Evolutionary conservation across 2,113 vertebrate species (phyloP), one percentile per base, ranked within the genome.

Genomic region (Silurus meridionalis): DNA sequence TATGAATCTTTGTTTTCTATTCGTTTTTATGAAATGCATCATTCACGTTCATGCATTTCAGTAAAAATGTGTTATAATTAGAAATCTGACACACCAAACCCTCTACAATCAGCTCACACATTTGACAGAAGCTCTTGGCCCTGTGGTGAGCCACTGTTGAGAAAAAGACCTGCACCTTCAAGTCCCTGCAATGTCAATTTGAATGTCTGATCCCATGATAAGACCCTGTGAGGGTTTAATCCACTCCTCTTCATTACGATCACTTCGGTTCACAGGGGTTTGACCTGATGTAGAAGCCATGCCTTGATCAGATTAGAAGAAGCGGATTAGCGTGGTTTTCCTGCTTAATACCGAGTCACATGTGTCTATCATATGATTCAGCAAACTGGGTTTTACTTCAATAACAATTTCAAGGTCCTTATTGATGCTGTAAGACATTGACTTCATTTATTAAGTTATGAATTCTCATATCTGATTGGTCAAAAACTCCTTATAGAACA

Each of bases 191-290:
- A 64, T 25, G 21, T 82, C 80, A 66, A 66, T 82, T 52, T 82
- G 15, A 67, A 82, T 28, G 63, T 67, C 63, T 82, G 61, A 82
- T 82, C 23, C 81, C 17, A 19, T 53, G 81, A 67, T 82, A 55
- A 67, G 23, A 53, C n/a, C 63, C 53, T n/a, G 23, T 28, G 13
- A 13, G 71, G 10, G 14, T 21, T 23, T 74, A 48, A 74, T 48
- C 50, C 3, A 10, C 74, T 77, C 23, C 19, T n/a, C 50, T 25
- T 25, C 50, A 13, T 55, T 50, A 7, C 74, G 14, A 21, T 14
- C 0, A 25, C 52, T 79, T 69, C 55, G 78, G 61, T 61, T 78
- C 77, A 8, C 61, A 61, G 52, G 11, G 55, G 6, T 67, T 75
- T 85, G 83, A 85, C 83, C 55, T 80, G 77, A 37, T 4, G 58